Base-by-base conservation (phyloP, 2,888 invertebrate species). In the Synergus laeviventris region DNA sequence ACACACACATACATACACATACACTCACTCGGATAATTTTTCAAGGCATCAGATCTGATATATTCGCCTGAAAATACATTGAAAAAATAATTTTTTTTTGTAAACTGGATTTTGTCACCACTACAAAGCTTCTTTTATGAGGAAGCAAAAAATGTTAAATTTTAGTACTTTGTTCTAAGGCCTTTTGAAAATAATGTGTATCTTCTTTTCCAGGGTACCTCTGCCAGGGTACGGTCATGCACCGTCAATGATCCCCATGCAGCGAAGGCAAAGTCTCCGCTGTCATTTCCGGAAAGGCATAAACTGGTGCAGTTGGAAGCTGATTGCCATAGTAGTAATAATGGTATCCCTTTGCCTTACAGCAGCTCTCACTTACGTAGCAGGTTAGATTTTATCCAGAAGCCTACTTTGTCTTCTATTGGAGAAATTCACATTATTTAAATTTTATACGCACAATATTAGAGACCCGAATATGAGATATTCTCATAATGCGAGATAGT, bases 251-350 rank as follows among this genome's bases (percentile, higher is more conserved):
- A 90, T 90, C 77, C 90, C 91, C 74, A 60, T 61, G 42, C 89
- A 89, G 89, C 90, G 90, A 83, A 88, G 90, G 84, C 90, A 91
- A 82, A 90, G 93, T 84, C 95, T 95, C 85, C 93, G 96, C 87
- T 96, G 96, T 92, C 97, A 96, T 92, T 96, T 97, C 92, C 94
- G 96, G 90, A 97, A 97, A 93, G 96, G 96, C 86, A 93, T 97
- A 87, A 95, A 96, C 77, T 95, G 96, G 85, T 98, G 98, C 92
- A 96, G 97, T 82, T 98, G 98, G 97, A 96, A 96, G 91, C 97
- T 97, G 92, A 95, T 97, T 85, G 97, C 97, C 82, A 96, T 98
- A 90, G 94, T 96, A 84, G 95, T 97, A 90, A 95, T 97, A 89
- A 94, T 96, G 91, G 93, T 97, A 86, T 95, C 96, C 86, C 94